phyloP scores from a whole-genome alignment of 2,113 vertebrate genomes.

The Alethe castanea region DNA sequence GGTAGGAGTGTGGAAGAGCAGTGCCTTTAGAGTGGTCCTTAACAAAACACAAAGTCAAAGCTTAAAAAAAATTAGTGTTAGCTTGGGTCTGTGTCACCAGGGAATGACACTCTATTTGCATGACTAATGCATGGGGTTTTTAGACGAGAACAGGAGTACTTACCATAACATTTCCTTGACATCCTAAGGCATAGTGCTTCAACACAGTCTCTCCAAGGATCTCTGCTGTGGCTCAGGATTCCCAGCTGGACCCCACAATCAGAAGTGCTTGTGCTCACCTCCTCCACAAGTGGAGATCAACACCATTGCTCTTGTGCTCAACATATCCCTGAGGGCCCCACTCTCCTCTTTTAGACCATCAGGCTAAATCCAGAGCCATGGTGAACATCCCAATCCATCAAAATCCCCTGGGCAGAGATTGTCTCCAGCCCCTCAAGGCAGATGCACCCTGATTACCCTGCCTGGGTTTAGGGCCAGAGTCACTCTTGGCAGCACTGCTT shows the following conservation, averaged over 20 bases:
- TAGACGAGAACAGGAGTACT: not conserved
- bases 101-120: not conserved
- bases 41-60: not conserved
- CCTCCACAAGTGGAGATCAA: not conserved
- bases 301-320: not conserved
- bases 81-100: not conserved
- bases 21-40: not conserved
- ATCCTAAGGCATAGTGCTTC: not conserved
- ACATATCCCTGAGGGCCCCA: accelerated
- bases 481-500: not conserved
- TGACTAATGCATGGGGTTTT: not conserved
- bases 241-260: not conserved
- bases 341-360: not conserved
- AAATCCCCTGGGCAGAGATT: accelerated
- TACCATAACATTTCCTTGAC: not conserved
- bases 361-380: not conserved
- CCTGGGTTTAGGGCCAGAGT: not conserved
- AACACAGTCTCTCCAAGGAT: not conserved
- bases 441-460: not conserved
- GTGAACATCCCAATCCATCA: not conserved
- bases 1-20: not conserved
- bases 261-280: not conserved
- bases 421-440: not conserved
- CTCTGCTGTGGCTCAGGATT: not conserved
- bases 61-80: not conserved